Percentiles rank a stretch among this genome's conserved stretches.
Conservation (phyloP, 2,888 invertebrate species). For the Choreutis nemorana region DNA sequence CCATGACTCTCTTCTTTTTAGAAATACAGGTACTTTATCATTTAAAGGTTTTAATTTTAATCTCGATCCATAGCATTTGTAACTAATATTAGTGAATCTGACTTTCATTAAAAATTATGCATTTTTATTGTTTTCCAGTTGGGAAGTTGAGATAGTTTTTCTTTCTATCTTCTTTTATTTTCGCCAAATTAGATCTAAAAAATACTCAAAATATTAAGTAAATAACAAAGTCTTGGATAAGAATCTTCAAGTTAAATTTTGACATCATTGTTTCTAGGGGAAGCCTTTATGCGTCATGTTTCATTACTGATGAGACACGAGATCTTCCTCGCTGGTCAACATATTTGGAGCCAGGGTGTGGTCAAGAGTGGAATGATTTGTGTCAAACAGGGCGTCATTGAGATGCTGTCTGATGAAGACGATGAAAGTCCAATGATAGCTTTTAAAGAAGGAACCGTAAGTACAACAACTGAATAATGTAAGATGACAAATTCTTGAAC, state of each 20-base stretch:
- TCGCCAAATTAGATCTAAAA: too few relatives aligned
- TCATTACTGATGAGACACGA: constrained; percentile 48
- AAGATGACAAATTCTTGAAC: background rate
- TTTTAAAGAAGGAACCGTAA: constrained; percentile 53
- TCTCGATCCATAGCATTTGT: too few relatives aligned
- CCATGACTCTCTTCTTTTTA: constrained; percentile 42
- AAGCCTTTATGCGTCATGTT: constrained; percentile 49
- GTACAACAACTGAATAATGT: constrained; percentile 12
- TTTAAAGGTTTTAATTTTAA: too few relatives aligned
- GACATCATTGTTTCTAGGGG: constrained; percentile 21
- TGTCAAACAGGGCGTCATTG: constrained; percentile 51
- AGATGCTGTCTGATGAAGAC: constrained; percentile 62
- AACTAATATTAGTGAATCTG: too few relatives aligned
- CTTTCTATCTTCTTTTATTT: too few relatives aligned
- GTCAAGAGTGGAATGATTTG: constrained; percentile 52
- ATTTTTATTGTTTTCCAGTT: too few relatives aligned
- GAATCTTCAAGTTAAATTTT: background rate
- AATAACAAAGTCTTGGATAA: too few relatives aligned
- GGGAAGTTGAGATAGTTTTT: too few relatives aligned
- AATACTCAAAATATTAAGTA: too few relatives aligned
- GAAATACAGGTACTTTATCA: constrained; percentile 38
- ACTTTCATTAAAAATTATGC: too few relatives aligned
- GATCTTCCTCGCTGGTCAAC: constrained; percentile 40
- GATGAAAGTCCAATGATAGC: constrained; percentile 63
- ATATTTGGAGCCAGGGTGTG: constrained; percentile 50